These are phyloP conservation scores for Rhyacophila brunnea DNA, from an alignment of 1,140 invertebrate species.

Conservation along the genomic window DNA sequence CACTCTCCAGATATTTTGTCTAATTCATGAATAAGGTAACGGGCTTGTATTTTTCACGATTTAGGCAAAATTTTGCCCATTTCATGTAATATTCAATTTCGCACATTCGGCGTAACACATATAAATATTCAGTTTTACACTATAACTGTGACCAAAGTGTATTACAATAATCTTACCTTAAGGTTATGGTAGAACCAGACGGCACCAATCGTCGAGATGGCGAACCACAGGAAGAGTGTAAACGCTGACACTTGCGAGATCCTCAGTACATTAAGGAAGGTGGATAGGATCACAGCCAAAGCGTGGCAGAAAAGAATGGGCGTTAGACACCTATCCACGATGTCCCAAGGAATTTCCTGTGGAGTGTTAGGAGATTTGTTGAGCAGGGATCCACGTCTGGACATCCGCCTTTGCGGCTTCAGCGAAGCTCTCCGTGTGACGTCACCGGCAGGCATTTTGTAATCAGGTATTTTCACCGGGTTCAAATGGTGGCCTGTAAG, in stretches of 20 bases:
- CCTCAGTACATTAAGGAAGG: slow-evolving; percentile 65
- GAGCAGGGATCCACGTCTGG: slow-evolving; percentile 48
- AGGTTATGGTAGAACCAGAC: slow-evolving; percentile 80
- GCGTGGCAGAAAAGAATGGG: slow-evolving; percentile 77
- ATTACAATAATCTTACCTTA: slow-evolving; percentile 73
- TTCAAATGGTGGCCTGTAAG: neutral
- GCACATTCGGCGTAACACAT: too few relatives aligned
- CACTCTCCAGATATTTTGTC: too few relatives aligned
- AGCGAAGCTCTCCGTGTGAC: slow-evolving; percentile 52
- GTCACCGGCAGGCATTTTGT: slow-evolving; percentile 49
- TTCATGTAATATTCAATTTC: too few relatives aligned
- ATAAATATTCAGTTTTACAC: too few relatives aligned
- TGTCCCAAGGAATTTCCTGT: slow-evolving; percentile 71
- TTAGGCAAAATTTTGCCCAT: too few relatives aligned
- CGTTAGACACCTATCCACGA: slow-evolving; percentile 72
- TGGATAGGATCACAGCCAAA: slow-evolving; percentile 68
- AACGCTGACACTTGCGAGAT: slow-evolving; percentile 73
- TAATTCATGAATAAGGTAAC: too few relatives aligned
- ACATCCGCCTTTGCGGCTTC: slow-evolving; percentile 49
- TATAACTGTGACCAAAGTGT: too few relatives aligned
- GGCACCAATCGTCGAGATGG: slow-evolving; percentile 65
- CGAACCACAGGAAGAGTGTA: slow-evolving; percentile 71
- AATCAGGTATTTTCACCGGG: neutral
- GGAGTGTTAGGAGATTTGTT: slow-evolving; percentile 40
- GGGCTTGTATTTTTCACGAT: too few relatives aligned